phyloP scores from a whole-genome alignment of 92 coral and sea anemone species.

The Zoanthus sansibaricus region DNA sequence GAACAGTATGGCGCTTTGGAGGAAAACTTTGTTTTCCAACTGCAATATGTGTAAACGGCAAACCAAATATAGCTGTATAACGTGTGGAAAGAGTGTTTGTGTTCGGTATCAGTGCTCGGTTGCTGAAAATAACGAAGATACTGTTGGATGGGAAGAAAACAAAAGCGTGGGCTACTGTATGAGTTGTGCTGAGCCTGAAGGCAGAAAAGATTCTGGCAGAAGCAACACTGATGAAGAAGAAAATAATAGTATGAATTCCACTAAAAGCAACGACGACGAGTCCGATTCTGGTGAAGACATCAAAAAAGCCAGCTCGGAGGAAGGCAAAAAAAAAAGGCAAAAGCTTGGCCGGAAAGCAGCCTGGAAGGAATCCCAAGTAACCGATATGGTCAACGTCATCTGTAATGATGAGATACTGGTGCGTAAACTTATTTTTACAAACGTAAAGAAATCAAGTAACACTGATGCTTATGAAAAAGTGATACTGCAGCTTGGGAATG shows the following conservation, averaged over 20 bases:
- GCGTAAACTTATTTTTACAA: too few species aligned
- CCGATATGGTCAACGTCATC: too few species aligned
- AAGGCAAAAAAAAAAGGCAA: too few species aligned
- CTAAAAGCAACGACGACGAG: neutral
- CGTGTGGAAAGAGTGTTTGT: slow-evolving; percentile 53
- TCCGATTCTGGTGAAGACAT: too few species aligned
- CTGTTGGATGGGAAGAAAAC: slow-evolving; percentile 15
- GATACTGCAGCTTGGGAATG: too few species aligned
- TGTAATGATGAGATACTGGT: too few species aligned
- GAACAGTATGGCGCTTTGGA: neutral
- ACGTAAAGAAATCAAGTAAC: too few species aligned
- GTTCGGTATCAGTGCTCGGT: slow-evolving; percentile 37
- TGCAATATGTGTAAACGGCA: slow-evolving; percentile 35
- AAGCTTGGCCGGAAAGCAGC: too few species aligned
- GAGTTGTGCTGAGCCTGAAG: slow-evolving; percentile 21
- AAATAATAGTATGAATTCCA: neutral
- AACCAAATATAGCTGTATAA: slow-evolving; percentile 44
- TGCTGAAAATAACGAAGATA: slow-evolving; percentile 43
- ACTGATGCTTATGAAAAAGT: too few species aligned
- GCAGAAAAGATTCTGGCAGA: neutral
- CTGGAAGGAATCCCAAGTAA: too few species aligned
- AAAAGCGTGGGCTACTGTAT: slow-evolving; percentile 14
- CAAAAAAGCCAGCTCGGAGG: too few species aligned
- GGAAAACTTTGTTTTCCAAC: slow-evolving; percentile 29
- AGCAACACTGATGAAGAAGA: neutral